phyloP scores from a whole-genome alignment of 2,113 vertebrate species.

The Cairina moschata region DNA sequence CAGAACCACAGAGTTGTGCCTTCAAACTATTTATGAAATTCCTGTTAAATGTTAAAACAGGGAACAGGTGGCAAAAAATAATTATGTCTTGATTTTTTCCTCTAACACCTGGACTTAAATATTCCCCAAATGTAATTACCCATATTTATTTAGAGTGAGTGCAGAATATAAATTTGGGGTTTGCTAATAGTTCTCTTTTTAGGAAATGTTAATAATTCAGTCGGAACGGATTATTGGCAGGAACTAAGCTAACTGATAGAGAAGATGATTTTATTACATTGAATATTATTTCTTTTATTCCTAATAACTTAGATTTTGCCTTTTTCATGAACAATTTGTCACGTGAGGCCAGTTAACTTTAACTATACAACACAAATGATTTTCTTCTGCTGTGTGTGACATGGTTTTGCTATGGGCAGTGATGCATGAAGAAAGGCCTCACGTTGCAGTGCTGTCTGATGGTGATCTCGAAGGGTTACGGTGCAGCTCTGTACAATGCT shows the following conservation, averaged over 20 bases:
- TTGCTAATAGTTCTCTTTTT: constrained; percentile 29
- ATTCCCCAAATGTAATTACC: constrained; percentile 62
- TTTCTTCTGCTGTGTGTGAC: not conserved
- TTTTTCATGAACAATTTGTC: not conserved
- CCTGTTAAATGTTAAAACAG: constrained; percentile 43
- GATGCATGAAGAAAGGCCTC: not conserved
- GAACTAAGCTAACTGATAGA: not conserved
- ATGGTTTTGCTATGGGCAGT: not conserved
- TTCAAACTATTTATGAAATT: constrained; percentile 73
- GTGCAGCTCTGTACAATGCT: not conserved
- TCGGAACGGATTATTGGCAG: not conserved
- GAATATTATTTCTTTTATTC: not conserved
- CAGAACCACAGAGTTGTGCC: constrained; percentile 50
- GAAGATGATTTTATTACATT: not conserved
- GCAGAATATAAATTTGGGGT: constrained; percentile 51
- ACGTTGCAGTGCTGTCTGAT: not conserved
- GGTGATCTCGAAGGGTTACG: not conserved
- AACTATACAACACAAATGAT: not conserved
- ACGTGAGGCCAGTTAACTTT: not conserved
- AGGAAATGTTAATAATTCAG: not conserved
- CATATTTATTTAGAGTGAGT: constrained; percentile 67
- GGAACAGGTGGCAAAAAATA: constrained; percentile 79
- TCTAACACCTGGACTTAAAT: constrained; percentile 72
- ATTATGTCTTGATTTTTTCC: constrained; percentile 66
- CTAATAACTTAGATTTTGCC: not conserved